phyloP scores from a whole-genome alignment of 2,797 vertebrate species.

The Muscicapa striata region DNA sequence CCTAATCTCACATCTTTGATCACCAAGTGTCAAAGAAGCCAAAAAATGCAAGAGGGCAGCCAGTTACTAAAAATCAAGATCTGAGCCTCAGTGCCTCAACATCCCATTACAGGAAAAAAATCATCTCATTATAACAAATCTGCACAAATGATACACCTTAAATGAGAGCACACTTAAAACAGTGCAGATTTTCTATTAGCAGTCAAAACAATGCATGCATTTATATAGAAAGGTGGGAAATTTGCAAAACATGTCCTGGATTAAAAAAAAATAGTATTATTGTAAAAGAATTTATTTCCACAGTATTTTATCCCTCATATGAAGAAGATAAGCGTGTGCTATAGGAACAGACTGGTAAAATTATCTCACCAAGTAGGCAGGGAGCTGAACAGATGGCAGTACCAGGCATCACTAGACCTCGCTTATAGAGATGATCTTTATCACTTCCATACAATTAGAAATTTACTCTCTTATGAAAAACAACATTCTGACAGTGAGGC shows the following conservation, averaged over 20 bases:
- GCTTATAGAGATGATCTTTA: not conserved
- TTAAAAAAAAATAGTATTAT: not conserved
- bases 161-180: not conserved
- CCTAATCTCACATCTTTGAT: not conserved
- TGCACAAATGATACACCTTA: not conserved
- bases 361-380: not conserved
- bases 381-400: conserved; percentile 48
- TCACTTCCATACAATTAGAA: not conserved
- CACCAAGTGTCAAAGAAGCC: not conserved
- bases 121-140: not conserved
- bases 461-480: not conserved
- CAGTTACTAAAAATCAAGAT: not conserved
- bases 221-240: not conserved
- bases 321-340: not conserved
- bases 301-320: not conserved
- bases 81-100: not conserved
- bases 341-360: not conserved
- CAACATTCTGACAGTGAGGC: not conserved
- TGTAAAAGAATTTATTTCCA: not conserved
- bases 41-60: not conserved
- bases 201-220: not conserved
- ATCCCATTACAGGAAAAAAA: not conserved
- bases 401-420: not conserved
- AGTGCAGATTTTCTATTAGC: not conserved
- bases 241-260: not conserved